These are phyloP conservation scores for Condylura cristata DNA, from an alignment of 2,113 vertebrate genomes.

Conservation along the genomic window DNA sequence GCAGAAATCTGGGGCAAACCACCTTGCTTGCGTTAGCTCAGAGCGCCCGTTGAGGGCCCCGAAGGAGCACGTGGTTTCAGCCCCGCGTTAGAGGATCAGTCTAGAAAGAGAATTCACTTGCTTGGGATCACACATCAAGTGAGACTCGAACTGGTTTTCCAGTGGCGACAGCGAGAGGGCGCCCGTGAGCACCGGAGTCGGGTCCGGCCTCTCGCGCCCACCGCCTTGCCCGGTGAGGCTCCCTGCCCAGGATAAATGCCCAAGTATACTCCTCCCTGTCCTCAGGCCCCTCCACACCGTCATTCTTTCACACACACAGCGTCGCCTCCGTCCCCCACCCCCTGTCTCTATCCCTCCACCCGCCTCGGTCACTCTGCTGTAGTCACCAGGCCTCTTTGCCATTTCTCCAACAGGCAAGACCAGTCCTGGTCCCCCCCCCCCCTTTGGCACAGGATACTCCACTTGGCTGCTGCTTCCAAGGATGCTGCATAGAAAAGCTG, in stretches of 20 bases:
- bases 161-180: not conserved
- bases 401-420: not conserved
- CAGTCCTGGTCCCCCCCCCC: too few species aligned
- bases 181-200: not conserved
- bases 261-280: not conserved
- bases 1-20: not conserved
- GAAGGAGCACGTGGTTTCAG: not conserved
- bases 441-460: not conserved
- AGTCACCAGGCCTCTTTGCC: rapidly evolving
- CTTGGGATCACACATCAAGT: not conserved
- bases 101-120: not conserved
- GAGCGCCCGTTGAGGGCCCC: not conserved
- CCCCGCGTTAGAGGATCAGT: not conserved
- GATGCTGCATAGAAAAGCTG: not conserved
- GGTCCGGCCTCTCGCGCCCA: not conserved
- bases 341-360: not conserved
- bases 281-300: not conserved
- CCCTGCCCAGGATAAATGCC: not conserved
- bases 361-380: not conserved
- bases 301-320: too few species aligned
- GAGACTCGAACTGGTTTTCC: not conserved
- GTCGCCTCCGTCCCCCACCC: not conserved
- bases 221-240: too few species aligned
- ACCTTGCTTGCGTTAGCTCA: not conserved
- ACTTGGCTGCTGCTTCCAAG: not conserved